Evolutionary conservation across 1,140 invertebrate genomes (phyloP).

Genomic region (Formica selysi): DNA sequence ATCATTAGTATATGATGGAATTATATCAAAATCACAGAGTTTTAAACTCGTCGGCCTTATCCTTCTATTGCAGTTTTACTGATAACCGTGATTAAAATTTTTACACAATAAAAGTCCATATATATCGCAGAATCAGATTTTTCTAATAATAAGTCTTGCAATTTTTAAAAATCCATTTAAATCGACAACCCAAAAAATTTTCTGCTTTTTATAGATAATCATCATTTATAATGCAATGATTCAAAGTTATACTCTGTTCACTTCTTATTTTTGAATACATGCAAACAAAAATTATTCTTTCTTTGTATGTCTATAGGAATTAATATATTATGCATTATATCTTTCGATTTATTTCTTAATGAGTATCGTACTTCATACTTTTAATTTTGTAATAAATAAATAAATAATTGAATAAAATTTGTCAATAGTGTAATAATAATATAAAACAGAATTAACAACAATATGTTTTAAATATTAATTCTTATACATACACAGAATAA

Average conservation of each 20-base stretch:
- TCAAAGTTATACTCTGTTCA: not conserved
- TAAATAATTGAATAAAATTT: not conserved
- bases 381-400: not conserved
- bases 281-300: not conserved
- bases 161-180: not conserved
- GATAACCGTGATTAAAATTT: constrained; percentile 27
- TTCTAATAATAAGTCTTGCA: not conserved
- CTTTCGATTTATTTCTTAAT: not conserved
- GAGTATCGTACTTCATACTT: not conserved
- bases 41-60: constrained; percentile 18
- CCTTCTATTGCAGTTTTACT: constrained; percentile 40
- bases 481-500: too few relatives aligned
- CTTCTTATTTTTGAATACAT: not conserved
- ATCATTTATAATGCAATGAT: not conserved
- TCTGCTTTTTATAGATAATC: not conserved
- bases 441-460: too few relatives aligned
- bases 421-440: too few relatives aligned
- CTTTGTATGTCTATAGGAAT: not conserved
- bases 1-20: constrained; percentile 36
- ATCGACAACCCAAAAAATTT: not conserved
- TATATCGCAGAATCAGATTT: not conserved
- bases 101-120: constrained; percentile 45
- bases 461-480: too few relatives aligned
- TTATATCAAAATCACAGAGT: constrained; percentile 13
- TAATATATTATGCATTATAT: not conserved